Evolutionary conservation across 2,888 invertebrate species (phyloP), one percentile per base, ranked within the genome.

Genomic region (Oligia fasciuncula): DNA sequence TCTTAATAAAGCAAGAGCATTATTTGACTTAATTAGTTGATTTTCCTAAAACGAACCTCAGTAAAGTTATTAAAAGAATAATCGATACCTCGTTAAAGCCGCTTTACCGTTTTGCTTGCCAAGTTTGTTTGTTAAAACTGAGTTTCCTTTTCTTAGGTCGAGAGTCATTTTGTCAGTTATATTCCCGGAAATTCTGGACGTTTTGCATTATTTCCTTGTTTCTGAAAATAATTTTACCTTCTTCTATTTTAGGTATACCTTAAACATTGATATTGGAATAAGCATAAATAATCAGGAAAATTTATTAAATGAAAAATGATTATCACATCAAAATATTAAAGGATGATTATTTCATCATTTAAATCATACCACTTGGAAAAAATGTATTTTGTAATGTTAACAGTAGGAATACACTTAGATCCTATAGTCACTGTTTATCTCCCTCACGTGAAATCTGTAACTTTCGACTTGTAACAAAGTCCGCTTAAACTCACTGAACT

Each of bases 401-500:
- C n/a, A 66, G 46, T 71, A 71, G 23, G 46, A 19, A 62, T 35
- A 62, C 70, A 80, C 57, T 13, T 67, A 81, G 67, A 46, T 76
- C 60, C 19, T 43, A 51, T 17, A 40, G 14, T 11, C 63, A 67
- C 49, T 63, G 60, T 67, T 49, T 14, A 51, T 43, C 49, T n/a
- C 43, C 35, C 51, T 67, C 57, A 75, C 65, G 5, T 72, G 5
- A 62, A 74, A 71, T 73, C 23, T 49, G 17, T 71, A 69, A 57
- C n/a, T 67, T 67, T 62, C 35, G 14, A 62, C 11, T 43, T 72
- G 68, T 54, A 75, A 57, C 57, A 11, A 73, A 76, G 49, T 68
- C 80, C 80, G 87, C 87, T 82, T 85, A 66, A 57, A 80, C 66
- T 87, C 88, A 88, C 85, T 23, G 57, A 83, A 82, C 79, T 74